Evolutionary conservation across 1,140 invertebrate species (phyloP).

Genomic region (Ylistrum balloti): DNA sequence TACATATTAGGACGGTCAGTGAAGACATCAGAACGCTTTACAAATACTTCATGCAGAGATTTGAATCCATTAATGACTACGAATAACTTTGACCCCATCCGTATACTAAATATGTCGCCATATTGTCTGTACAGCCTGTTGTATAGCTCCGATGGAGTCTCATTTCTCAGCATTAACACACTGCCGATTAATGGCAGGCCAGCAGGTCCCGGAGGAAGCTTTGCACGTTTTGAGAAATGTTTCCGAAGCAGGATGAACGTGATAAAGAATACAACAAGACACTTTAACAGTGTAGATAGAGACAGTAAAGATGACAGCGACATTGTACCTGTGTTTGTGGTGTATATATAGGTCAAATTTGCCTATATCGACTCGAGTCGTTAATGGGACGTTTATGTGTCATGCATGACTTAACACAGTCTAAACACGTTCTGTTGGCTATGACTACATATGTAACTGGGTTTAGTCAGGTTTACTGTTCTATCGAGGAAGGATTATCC

Average conservation of each 20-base stretch:
- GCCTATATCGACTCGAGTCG: no score
- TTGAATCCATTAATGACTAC: neutral
- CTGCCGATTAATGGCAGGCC: neutral
- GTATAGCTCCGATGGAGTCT: neutral
- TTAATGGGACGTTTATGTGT: no score
- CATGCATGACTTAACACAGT: no score
- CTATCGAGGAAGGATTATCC: no score
- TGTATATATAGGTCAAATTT: no score
- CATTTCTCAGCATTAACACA: neutral
- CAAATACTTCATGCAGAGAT: conserved; percentile 10
- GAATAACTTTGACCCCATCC: neutral
- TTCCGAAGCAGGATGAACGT: neutral
- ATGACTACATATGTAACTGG: no score
- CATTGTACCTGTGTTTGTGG: no score
- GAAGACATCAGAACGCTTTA: neutral
- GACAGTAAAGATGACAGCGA: no score
- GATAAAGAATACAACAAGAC: neutral
- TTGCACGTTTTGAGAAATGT: neutral
- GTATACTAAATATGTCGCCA: neutral
- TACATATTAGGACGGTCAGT: neutral
- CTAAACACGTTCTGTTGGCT: no score
- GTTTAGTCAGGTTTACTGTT: no score
- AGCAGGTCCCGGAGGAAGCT: neutral
- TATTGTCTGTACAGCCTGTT: neutral
- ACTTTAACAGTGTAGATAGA: neutral